Evolutionary conservation across 2,888 invertebrate genomes (phyloP).

Genomic region (Caenorhabditis sinica): DNA sequence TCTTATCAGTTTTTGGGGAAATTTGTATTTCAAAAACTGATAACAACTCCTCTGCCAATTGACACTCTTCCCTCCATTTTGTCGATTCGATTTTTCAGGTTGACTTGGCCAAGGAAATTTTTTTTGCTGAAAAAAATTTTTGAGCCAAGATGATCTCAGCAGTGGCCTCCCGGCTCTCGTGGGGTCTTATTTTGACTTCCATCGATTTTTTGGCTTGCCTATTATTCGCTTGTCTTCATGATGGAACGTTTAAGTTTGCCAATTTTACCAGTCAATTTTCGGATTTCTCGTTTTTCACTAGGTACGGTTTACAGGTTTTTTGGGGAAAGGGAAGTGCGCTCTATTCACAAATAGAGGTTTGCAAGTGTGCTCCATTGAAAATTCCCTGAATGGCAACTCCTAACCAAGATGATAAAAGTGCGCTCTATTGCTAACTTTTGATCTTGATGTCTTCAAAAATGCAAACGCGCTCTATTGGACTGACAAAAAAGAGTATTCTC

Average conservation of each 20-base stretch:
- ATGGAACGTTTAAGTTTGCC: conserved; percentile 67
- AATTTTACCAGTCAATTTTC: conserved; percentile 76
- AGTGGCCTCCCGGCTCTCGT: conserved; percentile 62
- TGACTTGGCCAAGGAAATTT: not conserved
- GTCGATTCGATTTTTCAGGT: not conserved
- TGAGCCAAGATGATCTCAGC: conserved; percentile 52
- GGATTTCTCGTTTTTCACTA: conserved; percentile 73
- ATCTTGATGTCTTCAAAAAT: not conserved
- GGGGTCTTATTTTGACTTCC: conserved; percentile 68
- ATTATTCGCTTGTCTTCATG: conserved; percentile 72
- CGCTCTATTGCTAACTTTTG: too few species aligned
- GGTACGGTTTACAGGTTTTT: conserved; percentile 55
- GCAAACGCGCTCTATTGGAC: too few species aligned
- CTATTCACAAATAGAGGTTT: not conserved
- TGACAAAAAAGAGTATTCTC: not conserved
- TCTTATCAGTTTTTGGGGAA: conserved; percentile 18
- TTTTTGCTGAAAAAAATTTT: not conserved
- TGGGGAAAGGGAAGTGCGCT: not conserved
- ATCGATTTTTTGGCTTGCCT: conserved; percentile 70
- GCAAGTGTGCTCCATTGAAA: not conserved
- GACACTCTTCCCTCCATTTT: conserved; percentile 12
- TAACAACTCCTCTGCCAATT: conserved; percentile 32
- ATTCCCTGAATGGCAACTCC: not conserved
- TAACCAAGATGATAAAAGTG: too few species aligned
- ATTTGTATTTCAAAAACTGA: conserved; percentile 27